Evolutionary conservation across 2,797 vertebrate species (phyloP), one percentile per base, ranked within the genome.

Genomic region (Myotis vivesi): DNA sequence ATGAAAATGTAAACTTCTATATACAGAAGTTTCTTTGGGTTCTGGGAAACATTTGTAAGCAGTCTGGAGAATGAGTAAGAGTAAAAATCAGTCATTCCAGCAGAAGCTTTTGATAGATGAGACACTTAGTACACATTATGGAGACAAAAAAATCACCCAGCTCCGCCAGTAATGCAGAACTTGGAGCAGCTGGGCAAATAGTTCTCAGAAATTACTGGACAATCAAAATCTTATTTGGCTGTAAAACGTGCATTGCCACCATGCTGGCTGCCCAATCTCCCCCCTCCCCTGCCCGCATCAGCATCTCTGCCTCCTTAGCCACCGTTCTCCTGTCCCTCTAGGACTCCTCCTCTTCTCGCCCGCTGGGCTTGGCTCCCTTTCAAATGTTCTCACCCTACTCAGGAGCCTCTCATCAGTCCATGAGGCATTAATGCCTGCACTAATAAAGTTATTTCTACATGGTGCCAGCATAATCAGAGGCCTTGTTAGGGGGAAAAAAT

Each of bases 391-490:
- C 71, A 53, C 59, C 62, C 87, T 80, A 4, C 33, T 44, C 53
- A 0, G 6, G 55, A 83, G 71, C 22, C 49, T 76, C n/a, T 77
- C 57, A 16, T 82, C 93, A 92, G 62, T 20, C 68, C 46, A 49
- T 41, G n/a, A 92, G 69, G 20, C 30, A 57, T 79, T 73, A 44
- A 41, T 59, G 64, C 64, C 30, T 38, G 30, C 51, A 23, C 71
- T 46, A 75, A 44, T 30, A 15, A 69, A 64, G n/a, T 81, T 89
- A 72, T 82, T 85, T 92, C 92, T 55, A 13, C 41, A 16, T 0
- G 12, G 46, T 85, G 68, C 94, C 87, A 84, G 89, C 69, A 92
- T 87, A 87, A 94, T 89, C 94, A 96, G 53, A 91, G 87, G 46
- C n/a, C 41, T 95, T 89, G 91, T 79, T 89, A 51, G 33, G 17